Percentiles rank a stretch among this genome's conserved stretches.
Evolutionary conservation across 2,797 vertebrate genomes (phyloP).

Genomic region (Lepus oiostolus): DNA sequence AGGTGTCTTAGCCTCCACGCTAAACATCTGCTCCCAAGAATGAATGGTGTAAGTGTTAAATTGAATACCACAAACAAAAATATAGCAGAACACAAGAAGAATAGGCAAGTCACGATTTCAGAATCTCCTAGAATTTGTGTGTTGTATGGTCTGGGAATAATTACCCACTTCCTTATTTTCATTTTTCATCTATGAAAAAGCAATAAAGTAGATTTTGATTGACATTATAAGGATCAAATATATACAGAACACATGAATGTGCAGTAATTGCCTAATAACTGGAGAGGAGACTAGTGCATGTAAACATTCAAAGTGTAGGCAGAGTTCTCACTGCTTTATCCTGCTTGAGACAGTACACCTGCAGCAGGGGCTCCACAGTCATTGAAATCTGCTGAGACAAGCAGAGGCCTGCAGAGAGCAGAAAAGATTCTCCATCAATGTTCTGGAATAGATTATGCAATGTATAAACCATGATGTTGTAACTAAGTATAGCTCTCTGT

Average conservation of each 20-base stretch:
- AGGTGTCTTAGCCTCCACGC: too few species aligned
- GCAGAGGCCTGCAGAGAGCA: neutral
- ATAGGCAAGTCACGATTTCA: neutral
- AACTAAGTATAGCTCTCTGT: neutral
- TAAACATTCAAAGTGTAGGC: neutral
- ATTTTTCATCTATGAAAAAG: neutral
- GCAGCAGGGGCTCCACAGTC: neutral
- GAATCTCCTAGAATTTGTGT: neutral
- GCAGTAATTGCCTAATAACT: neutral
- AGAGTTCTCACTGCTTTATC: neutral
- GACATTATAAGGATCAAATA: neutral
- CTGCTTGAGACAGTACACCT: neutral
- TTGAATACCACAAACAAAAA: neutral
- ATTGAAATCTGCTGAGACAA: neutral
- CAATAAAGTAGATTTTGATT: neutral
- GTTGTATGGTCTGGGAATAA: neutral
- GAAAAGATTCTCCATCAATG: neutral
- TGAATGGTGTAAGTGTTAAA: neutral
- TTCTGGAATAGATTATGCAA: neutral
- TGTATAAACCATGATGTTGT: neutral
- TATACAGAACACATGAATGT: neutral
- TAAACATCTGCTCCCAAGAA: too few species aligned
- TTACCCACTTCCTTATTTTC: neutral
- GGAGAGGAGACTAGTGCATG: neutral
- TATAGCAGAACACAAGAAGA: neutral